Evolutionary conservation across 2,888 invertebrate species (phyloP), one percentile per base, ranked within the genome.

Genomic region (Agrochola macilenta): DNA sequence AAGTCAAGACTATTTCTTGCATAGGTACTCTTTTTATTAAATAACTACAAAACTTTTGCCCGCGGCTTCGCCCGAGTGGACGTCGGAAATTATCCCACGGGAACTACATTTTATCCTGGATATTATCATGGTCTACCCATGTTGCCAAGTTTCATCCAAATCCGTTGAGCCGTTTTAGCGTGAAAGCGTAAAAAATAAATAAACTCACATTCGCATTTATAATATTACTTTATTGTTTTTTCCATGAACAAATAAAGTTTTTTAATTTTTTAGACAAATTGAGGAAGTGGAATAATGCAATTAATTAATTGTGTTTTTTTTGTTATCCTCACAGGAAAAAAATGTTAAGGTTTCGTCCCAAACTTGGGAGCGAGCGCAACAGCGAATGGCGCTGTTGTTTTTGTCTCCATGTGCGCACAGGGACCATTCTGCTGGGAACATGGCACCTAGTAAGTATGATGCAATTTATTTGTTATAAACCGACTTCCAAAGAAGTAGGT

Each of bases 371-470:
- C 90, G 97, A 97, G 89, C 95, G 97, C 86, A 97, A 97, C 92
- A 98, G 97, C 89, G 98, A 98, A 92, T 98, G 98, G 98, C 97
- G 97, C 89, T 98, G 98, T 95, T 98, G 98, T 92, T 98, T 98
- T 92, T 98, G 98, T 89, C 97, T 98, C 78, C 98, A 98, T 95
- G 98, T 98, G 70, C 97, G 98, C 80, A 98, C 98, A 35, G 98
- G 98, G 57, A 98, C 98, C 54, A 98, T 98, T 76, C 96, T 98
- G 83, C 97, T 98, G 83, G 98, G 98, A 90, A 97, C 98, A 93
- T 98, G 98, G 98, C 98, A 98, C 95, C 97, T 98, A 97, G 98
- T 98, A 96, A 97, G 97, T 95, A 78, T 63, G 8, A 54, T n/a
- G 23, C n/a, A 39, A 81, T 81, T 7, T 35, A 23, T 74, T 61